Base-by-base conservation (phyloP, 2,888 invertebrate genomes). In the Meloe dianella region DNA sequence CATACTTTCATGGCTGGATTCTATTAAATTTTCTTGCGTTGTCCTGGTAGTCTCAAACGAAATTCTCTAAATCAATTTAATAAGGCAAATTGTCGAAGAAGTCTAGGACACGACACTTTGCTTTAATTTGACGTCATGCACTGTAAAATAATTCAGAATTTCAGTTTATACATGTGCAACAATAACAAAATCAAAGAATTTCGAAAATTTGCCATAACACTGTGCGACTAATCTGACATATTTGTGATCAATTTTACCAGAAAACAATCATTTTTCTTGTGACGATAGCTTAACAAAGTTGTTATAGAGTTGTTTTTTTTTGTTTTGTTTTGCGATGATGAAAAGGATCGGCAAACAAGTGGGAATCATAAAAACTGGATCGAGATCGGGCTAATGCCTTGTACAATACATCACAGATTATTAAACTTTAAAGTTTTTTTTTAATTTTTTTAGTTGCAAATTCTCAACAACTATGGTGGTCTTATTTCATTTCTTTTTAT, bases 391-490 rank as follows among this genome's bases (percentile, higher is more conserved):
- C n/a, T 41, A 41, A 41, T 41, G 41, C 17, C 41, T n/a, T n/a
- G 41, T n/a, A 41, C n/a, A n/a, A 41, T 17, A 41, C 41, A 41
- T 41, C 41, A 41, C 41, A 41, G 41, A 41, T 17, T 41, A 41
- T 41, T 41, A 41, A 41, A 41, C 41, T 41, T 41, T 41, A 17
- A 41, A 41, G 41, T n/a, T 41, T 41, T 41, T 41, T 32, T 32
- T 41, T 41, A 8, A 17, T 41, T 41, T 32, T 32, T 41, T 41
- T 17, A 17, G 17, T 41, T n/a, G 41, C 1, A 8, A 2, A 41
- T 41, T 7, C 10, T 41, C 41, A 7, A 41, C 41, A 5, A 41
- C n/a, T 41, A 8, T 32, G n/a, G 35, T 14, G 12, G 17, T 41
- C 17, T 17, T 17, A 17, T 7, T 41, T 1, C n/a, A 8, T 17